Evolutionary conservation across 2,888 invertebrate genomes (phyloP), one percentile per base, ranked within the genome.

Genomic region (Melieria picta): DNA sequence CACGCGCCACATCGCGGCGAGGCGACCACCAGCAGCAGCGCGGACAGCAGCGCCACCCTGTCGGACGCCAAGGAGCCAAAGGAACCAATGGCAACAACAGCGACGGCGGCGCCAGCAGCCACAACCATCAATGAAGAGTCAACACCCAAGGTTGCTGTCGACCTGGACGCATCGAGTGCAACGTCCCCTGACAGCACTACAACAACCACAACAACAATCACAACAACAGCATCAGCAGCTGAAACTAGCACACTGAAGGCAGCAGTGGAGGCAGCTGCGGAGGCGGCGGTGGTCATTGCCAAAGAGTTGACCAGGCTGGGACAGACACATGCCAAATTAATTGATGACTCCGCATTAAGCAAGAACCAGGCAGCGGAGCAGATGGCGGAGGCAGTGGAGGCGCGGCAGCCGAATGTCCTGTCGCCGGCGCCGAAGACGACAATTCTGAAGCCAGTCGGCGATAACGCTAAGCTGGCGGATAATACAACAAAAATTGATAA

Each of bases 11-110:
- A 46, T 67, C 61, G 9, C 13, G 52, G 10, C 42, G 9, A 58
- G 45, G 65, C 60, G 47, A 58, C n/a, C n/a, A 70, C 69, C 74
- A 72, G 67, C 75, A 64, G 71, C 75, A 50, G 30, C 70, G 72
- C 50, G 72, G 30, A 61, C 74, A 62, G 5, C 74, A 72, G 43
- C 65, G 69, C 57, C 57, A 7, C 58, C 5, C 10, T 7, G 42
- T 42, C 50, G 58, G 4, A 61, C 50, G 11, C 13, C 16, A 48
- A 68, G 70, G 63, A 72, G 57, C 62, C 71, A 65, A 58, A 50
- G 68, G 55, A 67, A 48, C 45, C 57, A 57, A 7, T 46, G 63
- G 16, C 50, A 56, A 67, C 69, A 60, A 46, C 74, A 70, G 56
- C 65, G 72, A 55, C 74, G 57, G 42, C 48, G 52, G 58, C 47